A percentile compares a stretch with the other conserved stretches of the same genome.
Evolutionary conservation across 2,113 vertebrate genomes (phyloP).

Genomic region (Australoheros scitulus): DNA sequence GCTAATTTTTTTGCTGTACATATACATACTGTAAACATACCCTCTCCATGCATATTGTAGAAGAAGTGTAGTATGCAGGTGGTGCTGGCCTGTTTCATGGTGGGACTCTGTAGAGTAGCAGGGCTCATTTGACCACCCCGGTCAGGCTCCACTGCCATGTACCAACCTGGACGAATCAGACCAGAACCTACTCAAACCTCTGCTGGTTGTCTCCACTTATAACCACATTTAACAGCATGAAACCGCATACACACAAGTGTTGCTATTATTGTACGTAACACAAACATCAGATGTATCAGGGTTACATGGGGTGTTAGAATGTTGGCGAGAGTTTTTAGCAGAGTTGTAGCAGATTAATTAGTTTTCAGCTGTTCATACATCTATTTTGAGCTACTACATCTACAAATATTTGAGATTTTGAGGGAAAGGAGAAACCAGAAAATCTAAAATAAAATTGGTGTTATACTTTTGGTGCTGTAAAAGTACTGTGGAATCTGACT

Average conservation of each 20-base stretch:
- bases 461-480: background rate
- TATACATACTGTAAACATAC: constrained; percentile 49
- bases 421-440: background rate
- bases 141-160: constrained; percentile 68
- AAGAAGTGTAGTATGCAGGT: constrained; percentile 76
- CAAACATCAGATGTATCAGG: background rate
- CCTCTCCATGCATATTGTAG: constrained; percentile 75
- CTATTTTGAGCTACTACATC: background rate
- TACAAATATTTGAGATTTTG: background rate
- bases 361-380: background rate
- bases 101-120: constrained; percentile 72
- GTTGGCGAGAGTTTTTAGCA: background rate
- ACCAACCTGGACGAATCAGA: constrained; percentile 70
- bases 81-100: constrained; percentile 69
- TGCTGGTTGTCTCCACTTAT: background rate
- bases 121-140: constrained; percentile 59
- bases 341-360: background rate
- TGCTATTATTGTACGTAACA: background rate
- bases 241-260: accelerated
- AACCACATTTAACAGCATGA: background rate
- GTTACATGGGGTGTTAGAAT: background rate
- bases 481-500: background rate
- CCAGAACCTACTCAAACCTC: background rate
- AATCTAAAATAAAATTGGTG: background rate
- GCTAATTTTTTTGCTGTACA: background rate